Evolutionary conservation across 2,888 invertebrate genomes (phyloP), one percentile per base, ranked within the genome.

Genomic region (Odontothrips loti): DNA sequence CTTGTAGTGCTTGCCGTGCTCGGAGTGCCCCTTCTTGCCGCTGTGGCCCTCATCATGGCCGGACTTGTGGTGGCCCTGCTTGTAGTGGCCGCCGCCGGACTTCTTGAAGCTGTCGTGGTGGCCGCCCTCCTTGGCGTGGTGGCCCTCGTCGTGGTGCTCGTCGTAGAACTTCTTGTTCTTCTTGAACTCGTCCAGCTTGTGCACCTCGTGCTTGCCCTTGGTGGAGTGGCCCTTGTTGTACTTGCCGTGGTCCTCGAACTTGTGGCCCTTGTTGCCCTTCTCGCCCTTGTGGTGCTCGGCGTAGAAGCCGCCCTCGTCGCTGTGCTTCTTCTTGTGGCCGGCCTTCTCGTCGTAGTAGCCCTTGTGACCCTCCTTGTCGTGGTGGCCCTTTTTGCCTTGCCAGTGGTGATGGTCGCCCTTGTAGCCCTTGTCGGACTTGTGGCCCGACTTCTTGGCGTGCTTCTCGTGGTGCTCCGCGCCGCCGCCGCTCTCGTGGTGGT

Each of bases 161-260:
- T 95, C 95, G 87, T 92, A 95, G 91, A 94, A 95, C 86, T 94
- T 92, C 86, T 95, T 95, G 85, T 95, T 93, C 87, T 95, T 95
- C 86, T 95, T 94, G 88, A 91, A 94, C 87, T 95, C 95, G 87
- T 96, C 94, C 82, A 94, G 88, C 86, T 96, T 95, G 88, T 96
- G 94, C 11, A 95, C 90, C 86, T 95, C 93, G 86, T 96, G 95
- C 84, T 94, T 94, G 82, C 96, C 95, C 87, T 95, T 94, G 84
- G 95, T 95, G 83, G 93, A 93, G 88, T 95, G 95, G 0, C 95
- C 95, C 86, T 95, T 95, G 83, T 94, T 93, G 87, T 93, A 95
- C 84, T 92, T 91, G 15, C 95, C 95, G 83, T 91, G 91, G 84
- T 92, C 92, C 84, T 89, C 91, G 85, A 90, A 91, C 85, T 91